These are phyloP conservation scores for Willisornis vidua DNA, from an alignment of 2,113 vertebrate genomes.

Conservation along the genomic window DNA sequence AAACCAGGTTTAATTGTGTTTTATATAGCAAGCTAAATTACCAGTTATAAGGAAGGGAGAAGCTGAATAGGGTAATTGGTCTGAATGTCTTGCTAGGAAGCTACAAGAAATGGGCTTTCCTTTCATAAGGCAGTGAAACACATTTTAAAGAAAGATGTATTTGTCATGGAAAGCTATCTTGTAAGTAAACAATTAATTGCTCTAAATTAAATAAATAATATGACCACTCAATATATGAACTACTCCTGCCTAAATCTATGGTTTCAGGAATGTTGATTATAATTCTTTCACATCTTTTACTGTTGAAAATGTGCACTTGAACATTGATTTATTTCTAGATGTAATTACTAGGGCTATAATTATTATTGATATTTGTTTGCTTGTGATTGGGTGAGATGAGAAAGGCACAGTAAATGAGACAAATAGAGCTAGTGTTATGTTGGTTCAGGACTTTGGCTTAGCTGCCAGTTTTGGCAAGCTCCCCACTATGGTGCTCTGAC, in stretches of 20 bases:
- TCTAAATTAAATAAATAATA: not conserved
- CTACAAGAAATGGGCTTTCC: not conserved
- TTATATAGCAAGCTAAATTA: conserved; percentile 30
- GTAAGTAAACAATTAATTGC: not conserved
- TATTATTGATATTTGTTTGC: not conserved
- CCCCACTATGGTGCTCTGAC: not conserved
- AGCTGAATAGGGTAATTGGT: conserved; percentile 18
- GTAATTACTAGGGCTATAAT: not conserved
- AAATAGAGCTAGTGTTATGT: not conserved
- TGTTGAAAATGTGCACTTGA: not conserved
- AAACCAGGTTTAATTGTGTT: conserved; percentile 26
- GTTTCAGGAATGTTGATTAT: conserved; percentile 4
- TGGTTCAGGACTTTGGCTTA: not conserved
- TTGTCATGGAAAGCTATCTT: not conserved
- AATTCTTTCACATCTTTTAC: not conserved
- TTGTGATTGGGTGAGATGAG: not conserved
- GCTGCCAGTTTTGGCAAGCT: conserved; percentile 10
- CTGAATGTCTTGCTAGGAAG: conserved; percentile 1
- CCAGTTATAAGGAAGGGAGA: conserved; percentile 9
- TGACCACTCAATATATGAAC: not conserved
- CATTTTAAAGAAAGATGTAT: not conserved
- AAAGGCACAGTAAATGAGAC: not conserved
- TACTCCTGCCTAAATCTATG: not conserved
- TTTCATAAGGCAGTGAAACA: conserved; percentile 26
- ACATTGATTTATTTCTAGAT: not conserved